Evolutionary conservation across 1,140 invertebrate species (phyloP), one percentile per base, ranked within the genome.

Genomic region (Triops longicaudatus): DNA sequence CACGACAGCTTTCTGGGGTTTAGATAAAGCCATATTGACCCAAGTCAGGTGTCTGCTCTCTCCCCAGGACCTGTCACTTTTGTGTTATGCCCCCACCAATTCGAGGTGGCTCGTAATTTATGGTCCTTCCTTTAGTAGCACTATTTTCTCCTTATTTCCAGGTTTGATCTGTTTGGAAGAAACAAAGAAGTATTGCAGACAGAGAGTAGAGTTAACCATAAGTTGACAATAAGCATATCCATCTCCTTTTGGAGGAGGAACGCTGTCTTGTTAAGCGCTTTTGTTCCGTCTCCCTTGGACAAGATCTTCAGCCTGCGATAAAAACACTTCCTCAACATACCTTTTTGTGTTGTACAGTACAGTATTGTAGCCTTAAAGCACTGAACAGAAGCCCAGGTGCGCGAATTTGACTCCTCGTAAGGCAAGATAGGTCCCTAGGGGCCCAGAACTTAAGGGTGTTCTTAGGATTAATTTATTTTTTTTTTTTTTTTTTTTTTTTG

Each of bases 11-110:
- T 63, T 63, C n/a, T 63, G n/a, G 50, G 14, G 50, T 17, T 63
- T 63, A 63, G 50, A 63, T 63, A 63, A 63, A 63, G 17, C 50
- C 50, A 63, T 63, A 63, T 63, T n/a, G 50, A 9, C 50, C 0
- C 50, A 63, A 63, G 50, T 63, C 50, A 63, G 50, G 50, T 63
- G 50, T 63, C 50, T 63, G 50, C 17, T 63, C 50, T 17, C 50
- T 63, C 50, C 50, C 14, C 50, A 63, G 50, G 50, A 63, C 14
- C 50, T 63, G 50, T 63, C 50, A 63, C 10, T 63, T 63, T 63
- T 63, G 50, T 37, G 31, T 37, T 37, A 7, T 7, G 7, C 31
- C 50, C 22, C 22, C 50, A 9, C 14, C 22, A 5, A 5, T 17
- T 22, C 50, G 22, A 63, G 10, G 10, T 5, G 5, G 17, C 50